Evolutionary conservation across 2,113 vertebrate species (phyloP).

Genomic region (Plotosus lineatus): DNA sequence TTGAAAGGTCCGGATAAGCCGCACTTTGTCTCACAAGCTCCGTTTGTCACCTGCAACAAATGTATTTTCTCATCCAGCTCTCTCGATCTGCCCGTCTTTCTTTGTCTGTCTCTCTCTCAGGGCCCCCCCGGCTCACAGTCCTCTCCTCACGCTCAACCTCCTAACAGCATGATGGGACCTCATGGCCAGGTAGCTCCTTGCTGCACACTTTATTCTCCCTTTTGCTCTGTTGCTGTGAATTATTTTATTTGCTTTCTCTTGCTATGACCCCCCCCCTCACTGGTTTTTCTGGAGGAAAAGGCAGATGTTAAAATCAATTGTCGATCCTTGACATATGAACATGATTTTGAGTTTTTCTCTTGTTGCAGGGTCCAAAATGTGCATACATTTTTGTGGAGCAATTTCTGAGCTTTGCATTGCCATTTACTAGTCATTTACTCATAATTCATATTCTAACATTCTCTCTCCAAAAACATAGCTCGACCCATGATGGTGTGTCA

Average conservation of each 20-base stretch:
- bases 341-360: no score
- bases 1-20: no score
- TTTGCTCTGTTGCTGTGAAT: slow-evolving; percentile 3
- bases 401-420: no score
- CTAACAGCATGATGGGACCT: slow-evolving; percentile 99
- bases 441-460: no score
- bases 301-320: background rate
- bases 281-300: background rate
- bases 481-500: no score
- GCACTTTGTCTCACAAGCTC: no score
- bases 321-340: no score
- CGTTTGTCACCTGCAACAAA: no score
- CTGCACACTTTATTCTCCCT: slow-evolving; percentile 49
- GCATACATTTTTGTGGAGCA: no score
- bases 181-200: slow-evolving; percentile 92
- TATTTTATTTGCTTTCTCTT: background rate
- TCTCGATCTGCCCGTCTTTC: slow-evolving; percentile 39
- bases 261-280: background rate
- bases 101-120: slow-evolving; percentile 85
- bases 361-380: no score
- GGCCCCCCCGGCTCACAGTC: slow-evolving; percentile 98
- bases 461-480: no score
- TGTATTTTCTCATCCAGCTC: slow-evolving; percentile 5
- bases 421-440: no score
- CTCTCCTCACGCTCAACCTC: slow-evolving; percentile 98